These are phyloP conservation scores for Peromyscus maniculatus DNA, from an alignment of 2,113 vertebrate species.

Conservation along the genomic window DNA sequence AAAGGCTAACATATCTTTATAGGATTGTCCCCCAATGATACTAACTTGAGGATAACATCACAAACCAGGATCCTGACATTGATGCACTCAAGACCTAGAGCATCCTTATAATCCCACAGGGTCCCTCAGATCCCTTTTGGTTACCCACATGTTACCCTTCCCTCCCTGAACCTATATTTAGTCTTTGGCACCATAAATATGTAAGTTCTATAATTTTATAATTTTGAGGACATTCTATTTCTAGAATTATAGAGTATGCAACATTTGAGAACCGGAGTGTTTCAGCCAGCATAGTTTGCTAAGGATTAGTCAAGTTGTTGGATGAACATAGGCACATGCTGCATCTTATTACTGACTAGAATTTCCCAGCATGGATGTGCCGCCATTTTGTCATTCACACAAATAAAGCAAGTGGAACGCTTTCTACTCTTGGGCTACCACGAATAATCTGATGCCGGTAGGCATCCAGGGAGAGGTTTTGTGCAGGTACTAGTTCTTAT, in stretches of 20 bases:
- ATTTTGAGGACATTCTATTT: neutral
- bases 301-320: neutral
- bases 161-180: neutral
- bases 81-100: neutral
- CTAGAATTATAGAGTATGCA: neutral
- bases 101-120: neutral
- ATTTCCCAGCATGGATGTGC: accelerated
- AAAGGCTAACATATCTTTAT: neutral
- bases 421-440: neutral
- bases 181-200: neutral
- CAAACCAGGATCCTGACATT: neutral
- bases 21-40: neutral
- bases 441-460: neutral
- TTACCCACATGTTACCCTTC: neutral
- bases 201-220: neutral
- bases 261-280: neutral
- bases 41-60: neutral
- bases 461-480: neutral
- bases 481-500: neutral
- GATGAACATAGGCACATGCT: neutral
- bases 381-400: neutral
- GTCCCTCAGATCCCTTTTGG: neutral
- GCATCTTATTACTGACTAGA: neutral
- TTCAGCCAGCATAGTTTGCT: neutral
- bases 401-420: neutral